phyloP scores from a whole-genome alignment of 2,797 vertebrate species.

The Knipowitschia caucasica region DNA sequence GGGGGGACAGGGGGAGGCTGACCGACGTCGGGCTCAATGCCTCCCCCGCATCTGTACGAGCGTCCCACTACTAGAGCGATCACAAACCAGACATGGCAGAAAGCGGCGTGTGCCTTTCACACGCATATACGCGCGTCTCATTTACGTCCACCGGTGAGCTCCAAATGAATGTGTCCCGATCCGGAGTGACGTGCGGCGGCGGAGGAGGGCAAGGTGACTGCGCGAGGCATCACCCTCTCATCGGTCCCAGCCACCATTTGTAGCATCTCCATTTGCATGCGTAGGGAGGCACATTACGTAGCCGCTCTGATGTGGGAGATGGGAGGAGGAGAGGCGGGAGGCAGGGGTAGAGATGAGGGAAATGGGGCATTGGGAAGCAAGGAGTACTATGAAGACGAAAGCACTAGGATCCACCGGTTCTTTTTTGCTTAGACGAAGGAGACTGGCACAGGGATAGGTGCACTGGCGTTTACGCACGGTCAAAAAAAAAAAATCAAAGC shows the following conservation, averaged over 20 bases:
- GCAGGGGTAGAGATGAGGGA: slow-evolving; percentile 71
- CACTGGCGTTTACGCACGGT: slow-evolving; percentile 40
- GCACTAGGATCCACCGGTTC: slow-evolving; percentile 52
- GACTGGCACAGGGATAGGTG: slow-evolving; percentile 23
- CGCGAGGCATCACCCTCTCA: slow-evolving; percentile 96
- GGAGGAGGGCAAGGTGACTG: slow-evolving; percentile 74
- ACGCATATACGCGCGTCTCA: slow-evolving; percentile 68
- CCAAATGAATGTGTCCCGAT: slow-evolving; percentile 60
- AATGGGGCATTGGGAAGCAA: slow-evolving; percentile 72
- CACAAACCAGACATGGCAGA: slow-evolving; percentile 78
- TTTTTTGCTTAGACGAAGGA: slow-evolving; percentile 44
- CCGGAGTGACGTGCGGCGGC: slow-evolving; percentile 56
- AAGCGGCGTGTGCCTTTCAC: slow-evolving; percentile 74
- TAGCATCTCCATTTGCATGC: slow-evolving; percentile 89
- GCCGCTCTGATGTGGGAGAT: slow-evolving; percentile 75
- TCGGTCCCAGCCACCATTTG: slow-evolving; percentile 83
- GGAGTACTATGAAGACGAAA: slow-evolving; percentile 55
- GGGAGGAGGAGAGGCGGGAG: slow-evolving; percentile 68
- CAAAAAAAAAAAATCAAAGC: slow-evolving; percentile 78
- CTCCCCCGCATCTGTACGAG: slow-evolving; percentile 80
- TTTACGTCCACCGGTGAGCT: slow-evolving; percentile 63
- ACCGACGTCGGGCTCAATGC: slow-evolving; percentile 83
- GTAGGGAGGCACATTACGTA: slow-evolving; percentile 86
- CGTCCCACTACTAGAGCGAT: slow-evolving; percentile 76
- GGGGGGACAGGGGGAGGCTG: slow-evolving; percentile 67